Evolutionary conservation across 2,888 invertebrate genomes (phyloP).

Genomic region (Crepidodera aurea): DNA sequence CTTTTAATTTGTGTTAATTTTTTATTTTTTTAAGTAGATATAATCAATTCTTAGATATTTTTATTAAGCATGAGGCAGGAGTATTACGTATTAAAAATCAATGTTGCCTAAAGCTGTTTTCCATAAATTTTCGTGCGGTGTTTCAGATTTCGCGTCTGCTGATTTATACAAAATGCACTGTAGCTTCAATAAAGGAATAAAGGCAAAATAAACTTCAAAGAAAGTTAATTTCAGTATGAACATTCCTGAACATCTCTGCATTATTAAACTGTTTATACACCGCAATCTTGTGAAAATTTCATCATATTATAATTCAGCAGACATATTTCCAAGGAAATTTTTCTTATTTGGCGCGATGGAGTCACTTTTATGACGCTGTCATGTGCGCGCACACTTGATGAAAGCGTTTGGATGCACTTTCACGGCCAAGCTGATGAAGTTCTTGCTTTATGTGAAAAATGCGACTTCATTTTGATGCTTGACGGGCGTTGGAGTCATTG

Average conservation of each 20-base stretch:
- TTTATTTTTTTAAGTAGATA: no score
- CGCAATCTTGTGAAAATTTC: constrained; percentile 25
- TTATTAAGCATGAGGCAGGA: no score
- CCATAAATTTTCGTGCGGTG: no score
- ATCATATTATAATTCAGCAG: constrained; percentile 25
- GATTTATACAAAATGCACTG: neutral
- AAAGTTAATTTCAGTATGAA: neutral
- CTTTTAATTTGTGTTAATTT: no score
- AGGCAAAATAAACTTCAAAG: neutral
- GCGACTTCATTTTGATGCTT: constrained; percentile 10
- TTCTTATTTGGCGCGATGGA: constrained; percentile 25
- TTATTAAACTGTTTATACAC: constrained; percentile 29
- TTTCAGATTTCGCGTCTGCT: no score
- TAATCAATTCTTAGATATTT: no score
- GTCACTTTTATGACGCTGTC: constrained; percentile 44
- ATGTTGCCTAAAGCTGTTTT: no score
- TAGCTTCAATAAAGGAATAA: neutral
- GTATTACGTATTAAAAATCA: no score
- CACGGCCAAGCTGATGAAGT: constrained; percentile 49
- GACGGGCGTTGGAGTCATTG: neutral
- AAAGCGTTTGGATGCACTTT: constrained; percentile 49
- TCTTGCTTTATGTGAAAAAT: constrained; percentile 36
- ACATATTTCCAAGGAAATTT: constrained; percentile 21
- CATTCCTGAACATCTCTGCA: constrained; percentile 10
- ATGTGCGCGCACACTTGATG: constrained; percentile 48